A percentile compares a stretch with the other conserved stretches of the same genome.
phyloP scores from a whole-genome alignment of 2,888 invertebrate genomes.

The Tortricodes alternella region DNA sequence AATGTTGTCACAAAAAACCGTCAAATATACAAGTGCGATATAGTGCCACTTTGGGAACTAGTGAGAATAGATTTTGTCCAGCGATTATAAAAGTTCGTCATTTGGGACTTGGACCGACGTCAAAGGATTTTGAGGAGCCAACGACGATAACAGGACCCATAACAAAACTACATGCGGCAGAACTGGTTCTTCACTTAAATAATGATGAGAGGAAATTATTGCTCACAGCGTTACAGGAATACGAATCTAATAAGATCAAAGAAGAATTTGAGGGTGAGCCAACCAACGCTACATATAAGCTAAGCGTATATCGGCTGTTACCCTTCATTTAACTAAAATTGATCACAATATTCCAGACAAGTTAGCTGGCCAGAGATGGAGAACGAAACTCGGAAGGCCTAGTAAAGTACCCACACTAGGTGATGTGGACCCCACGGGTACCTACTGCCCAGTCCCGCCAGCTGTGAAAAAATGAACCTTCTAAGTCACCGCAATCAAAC shows the following conservation, averaged over 20 bases:
- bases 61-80: slow-evolving; percentile 50
- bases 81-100: slow-evolving; percentile 50
- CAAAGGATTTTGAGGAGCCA: slow-evolving; percentile 71
- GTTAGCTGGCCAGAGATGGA: slow-evolving; percentile 91
- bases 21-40: slow-evolving; percentile 58
- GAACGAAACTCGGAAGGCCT: slow-evolving; percentile 91
- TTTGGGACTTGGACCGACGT: slow-evolving; percentile 72
- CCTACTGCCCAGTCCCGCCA: slow-evolving; percentile 93
- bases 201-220: slow-evolving; percentile 88
- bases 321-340: slow-evolving; percentile 4
- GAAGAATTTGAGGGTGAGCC: slow-evolving; percentile 89
- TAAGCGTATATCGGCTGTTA: not conserved
- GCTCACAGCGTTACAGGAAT: slow-evolving; percentile 87
- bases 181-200: slow-evolving; percentile 87
- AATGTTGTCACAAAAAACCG: slow-evolving; percentile 50
- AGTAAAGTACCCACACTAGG: slow-evolving; percentile 89
- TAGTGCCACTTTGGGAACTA: slow-evolving; percentile 55
- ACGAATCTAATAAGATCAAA: slow-evolving; percentile 88
- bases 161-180: slow-evolving; percentile 88
- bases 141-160: slow-evolving; percentile 69
- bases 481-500: too few relatives aligned
- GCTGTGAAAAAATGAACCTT: slow-evolving; percentile 91
- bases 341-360: slow-evolving; percentile 82
- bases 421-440: slow-evolving; percentile 93
- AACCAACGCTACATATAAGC: not conserved